A percentile compares a stretch with the other conserved stretches of the same genome.
Conservation (phyloP, 37 sponge, comb jelly and placozoan genomes). For the Haliclona indistincta region DNA sequence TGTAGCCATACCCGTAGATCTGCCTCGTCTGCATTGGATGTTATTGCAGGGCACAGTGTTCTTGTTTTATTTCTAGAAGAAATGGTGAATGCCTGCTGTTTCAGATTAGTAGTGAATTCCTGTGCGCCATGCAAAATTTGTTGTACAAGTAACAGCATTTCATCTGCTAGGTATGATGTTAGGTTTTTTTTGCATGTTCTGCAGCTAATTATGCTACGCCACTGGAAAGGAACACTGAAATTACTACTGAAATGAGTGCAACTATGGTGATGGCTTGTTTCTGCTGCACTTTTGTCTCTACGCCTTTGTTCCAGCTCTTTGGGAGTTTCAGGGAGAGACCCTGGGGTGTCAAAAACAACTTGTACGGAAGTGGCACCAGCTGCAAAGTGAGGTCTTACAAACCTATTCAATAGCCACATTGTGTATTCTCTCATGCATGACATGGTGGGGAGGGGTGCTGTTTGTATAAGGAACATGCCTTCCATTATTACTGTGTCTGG, state of each 20-base stretch:
- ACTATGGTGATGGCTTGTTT: too few relatives aligned
- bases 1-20: constrained; percentile 24
- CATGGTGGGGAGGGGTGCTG: constrained; percentile 2
- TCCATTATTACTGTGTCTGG: constrained; percentile 15
- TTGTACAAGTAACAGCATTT: not conserved
- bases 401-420: not conserved
- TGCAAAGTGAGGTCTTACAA: constrained; percentile 10
- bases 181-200: constrained; percentile 20
- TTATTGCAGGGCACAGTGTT: too few relatives aligned
- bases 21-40: constrained; percentile 18
- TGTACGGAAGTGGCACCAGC: constrained; percentile 9
- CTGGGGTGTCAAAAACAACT: constrained; percentile 26
- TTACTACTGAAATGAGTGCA: too few relatives aligned
- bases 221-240: not conserved
- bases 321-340: constrained; percentile 1
- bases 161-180: constrained; percentile 1
- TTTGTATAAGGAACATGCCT: constrained; percentile 38
- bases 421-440: constrained; percentile 1
- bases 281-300: not conserved
- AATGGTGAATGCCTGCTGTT: too few relatives aligned
- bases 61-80: not conserved
- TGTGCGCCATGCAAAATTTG: not conserved
- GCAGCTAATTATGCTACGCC: not conserved
- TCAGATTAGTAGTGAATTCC: not conserved
- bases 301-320: constrained; percentile 16